These are phyloP conservation scores for Trissolcus brochymenae DNA, from an alignment of 2,888 invertebrate genomes.

Conservation along the genomic window DNA sequence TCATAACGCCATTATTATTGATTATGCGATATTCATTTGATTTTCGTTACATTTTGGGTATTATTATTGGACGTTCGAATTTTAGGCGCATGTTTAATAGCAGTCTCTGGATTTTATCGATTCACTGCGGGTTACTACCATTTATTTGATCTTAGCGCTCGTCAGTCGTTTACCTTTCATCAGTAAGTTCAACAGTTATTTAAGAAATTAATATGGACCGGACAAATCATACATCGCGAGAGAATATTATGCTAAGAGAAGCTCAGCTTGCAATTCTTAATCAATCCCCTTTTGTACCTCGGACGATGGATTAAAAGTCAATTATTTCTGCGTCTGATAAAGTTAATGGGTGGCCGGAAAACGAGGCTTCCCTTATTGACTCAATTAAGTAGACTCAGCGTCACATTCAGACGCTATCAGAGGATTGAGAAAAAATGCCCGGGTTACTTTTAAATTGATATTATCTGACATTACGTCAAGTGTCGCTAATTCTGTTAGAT, in stretches of 20 bases:
- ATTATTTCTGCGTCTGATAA: constrained; percentile 53
- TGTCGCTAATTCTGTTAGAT: constrained; percentile 14
- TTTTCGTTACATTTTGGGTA: background rate
- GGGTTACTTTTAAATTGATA: constrained; percentile 32
- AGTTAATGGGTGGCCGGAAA: constrained; percentile 35
- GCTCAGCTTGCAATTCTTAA: constrained; percentile 21
- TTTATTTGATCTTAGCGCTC: constrained; percentile 3
- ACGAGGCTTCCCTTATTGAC: constrained; percentile 40
- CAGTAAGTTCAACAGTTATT: constrained; percentile 31
- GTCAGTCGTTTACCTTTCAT: constrained; percentile 26
- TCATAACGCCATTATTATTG: background rate
- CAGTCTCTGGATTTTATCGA: background rate
- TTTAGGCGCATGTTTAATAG: background rate
- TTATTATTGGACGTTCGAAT: background rate
- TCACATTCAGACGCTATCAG: constrained; percentile 39
- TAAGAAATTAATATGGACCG: constrained; percentile 14
- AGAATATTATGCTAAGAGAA: background rate
- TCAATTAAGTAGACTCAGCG: constrained; percentile 35
- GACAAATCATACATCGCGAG: constrained; percentile 5
- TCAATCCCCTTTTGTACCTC: constrained; percentile 23
- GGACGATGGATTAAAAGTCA: constrained; percentile 43
- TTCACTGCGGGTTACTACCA: background rate
- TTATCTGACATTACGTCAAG: constrained; percentile 24
- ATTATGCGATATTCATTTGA: background rate
- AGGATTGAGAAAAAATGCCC: constrained; percentile 20